phyloP scores from a whole-genome alignment of 1,140 invertebrate genomes.

The Drosophila suzukii region DNA sequence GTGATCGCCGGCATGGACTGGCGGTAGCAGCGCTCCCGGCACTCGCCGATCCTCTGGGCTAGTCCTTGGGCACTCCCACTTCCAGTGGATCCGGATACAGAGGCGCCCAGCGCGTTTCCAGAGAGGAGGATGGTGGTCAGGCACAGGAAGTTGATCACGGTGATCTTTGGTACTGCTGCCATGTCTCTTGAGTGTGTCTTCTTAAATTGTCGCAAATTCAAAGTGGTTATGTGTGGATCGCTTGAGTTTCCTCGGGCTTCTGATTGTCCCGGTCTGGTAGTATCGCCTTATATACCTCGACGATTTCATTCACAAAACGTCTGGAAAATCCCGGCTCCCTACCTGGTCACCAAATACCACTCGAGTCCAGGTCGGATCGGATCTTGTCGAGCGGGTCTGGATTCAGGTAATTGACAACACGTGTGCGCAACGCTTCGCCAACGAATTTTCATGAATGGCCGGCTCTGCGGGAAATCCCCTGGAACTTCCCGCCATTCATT shows the following conservation, averaged over 20 bases:
- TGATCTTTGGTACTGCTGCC: not conserved
- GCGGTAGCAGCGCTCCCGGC: conserved; percentile 63
- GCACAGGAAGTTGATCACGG: not conserved
- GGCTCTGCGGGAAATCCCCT: conserved; percentile 58
- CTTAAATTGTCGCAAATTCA: not conserved
- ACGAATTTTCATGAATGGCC: conserved; percentile 60
- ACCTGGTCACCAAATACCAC: conserved; percentile 20
- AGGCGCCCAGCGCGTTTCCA: conserved; percentile 45
- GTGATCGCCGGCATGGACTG: conserved; percentile 16
- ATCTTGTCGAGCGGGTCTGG: not conserved
- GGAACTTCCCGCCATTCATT: conserved; percentile 67
- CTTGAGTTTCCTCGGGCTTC: conserved; percentile 42
- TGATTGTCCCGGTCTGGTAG: conserved; percentile 18
- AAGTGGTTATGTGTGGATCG: conserved; percentile 17
- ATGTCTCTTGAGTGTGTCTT: not conserved
- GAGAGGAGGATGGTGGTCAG: not conserved
- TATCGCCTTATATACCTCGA: conserved; percentile 40
- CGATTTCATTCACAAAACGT: conserved; percentile 51
- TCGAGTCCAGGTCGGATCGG: not conserved
- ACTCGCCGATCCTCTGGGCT: conserved; percentile 43
- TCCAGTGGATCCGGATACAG: not conserved
- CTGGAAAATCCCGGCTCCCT: conserved; percentile 38
- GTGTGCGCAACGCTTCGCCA: conserved; percentile 47
- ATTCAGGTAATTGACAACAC: conserved; percentile 66
- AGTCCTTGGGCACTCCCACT: not conserved